Percentiles rank a stretch among this genome's conserved stretches.
Conservation (phyloP, 2,888 invertebrate species). For the Ariolimax columbianus region DNA sequence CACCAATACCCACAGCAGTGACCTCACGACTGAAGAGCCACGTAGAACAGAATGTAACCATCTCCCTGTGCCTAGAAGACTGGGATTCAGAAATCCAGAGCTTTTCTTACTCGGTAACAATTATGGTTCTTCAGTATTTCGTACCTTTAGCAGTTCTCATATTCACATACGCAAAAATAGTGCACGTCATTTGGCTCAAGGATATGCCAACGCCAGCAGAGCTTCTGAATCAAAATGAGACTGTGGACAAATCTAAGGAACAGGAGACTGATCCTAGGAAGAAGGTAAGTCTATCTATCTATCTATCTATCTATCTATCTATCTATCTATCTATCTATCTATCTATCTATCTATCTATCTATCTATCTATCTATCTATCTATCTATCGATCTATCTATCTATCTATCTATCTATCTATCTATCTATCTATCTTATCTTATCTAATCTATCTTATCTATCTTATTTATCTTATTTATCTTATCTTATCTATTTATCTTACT, state of each 20-base stretch:
- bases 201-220: constrained; percentile 89
- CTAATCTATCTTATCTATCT: no score
- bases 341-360: constrained; percentile 18
- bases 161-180: constrained; percentile 91
- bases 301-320: constrained; percentile 12
- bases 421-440: not conserved
- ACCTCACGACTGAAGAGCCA: constrained; percentile 81
- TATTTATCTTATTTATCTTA: no score
- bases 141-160: constrained; percentile 88
- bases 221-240: constrained; percentile 29
- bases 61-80: constrained; percentile 52
- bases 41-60: constrained; percentile 46
- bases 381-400: not conserved
- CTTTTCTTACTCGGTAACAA: constrained; percentile 84
- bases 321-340: not conserved
- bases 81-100: constrained; percentile 54
- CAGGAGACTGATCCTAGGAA: constrained; percentile 42
- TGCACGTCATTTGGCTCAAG: constrained; percentile 91
- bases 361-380: not conserved
- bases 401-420: not conserved
- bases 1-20: constrained; percentile 89
- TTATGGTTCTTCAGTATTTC: constrained; percentile 90
- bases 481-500: no score
- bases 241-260: not conserved
- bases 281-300: constrained; percentile 43